These are phyloP conservation scores for Eristalis tenax DNA, from an alignment of 2,888 invertebrate species.

Conservation along the genomic window DNA sequence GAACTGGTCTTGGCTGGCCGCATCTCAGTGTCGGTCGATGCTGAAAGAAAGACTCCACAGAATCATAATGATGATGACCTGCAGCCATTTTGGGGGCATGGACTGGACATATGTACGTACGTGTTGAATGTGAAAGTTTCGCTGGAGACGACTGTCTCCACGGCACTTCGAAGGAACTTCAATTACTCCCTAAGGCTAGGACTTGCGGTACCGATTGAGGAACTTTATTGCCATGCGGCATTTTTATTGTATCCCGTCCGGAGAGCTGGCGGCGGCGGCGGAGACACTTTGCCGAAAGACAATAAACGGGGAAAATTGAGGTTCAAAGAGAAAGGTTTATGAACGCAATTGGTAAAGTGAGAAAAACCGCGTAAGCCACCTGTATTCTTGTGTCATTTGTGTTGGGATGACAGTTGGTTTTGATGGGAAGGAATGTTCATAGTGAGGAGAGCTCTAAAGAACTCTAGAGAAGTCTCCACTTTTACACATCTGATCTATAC, in stretches of 20 bases:
- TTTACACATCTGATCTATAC: too few relatives aligned
- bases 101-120: neutral
- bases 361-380: neutral
- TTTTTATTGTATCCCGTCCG: slow-evolving; percentile 17
- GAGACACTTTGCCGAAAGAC: slow-evolving; percentile 15
- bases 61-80: slow-evolving; percentile 21
- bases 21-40: neutral
- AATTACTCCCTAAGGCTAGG: slow-evolving; percentile 45
- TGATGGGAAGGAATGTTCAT: neutral
- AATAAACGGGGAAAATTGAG: slow-evolving; percentile 36
- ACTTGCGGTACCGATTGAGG: slow-evolving; percentile 29
- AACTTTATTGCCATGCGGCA: slow-evolving; percentile 38
- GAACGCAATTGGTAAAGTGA: neutral
- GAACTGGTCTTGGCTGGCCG: slow-evolving; percentile 9
- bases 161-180: slow-evolving; percentile 11
- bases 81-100: slow-evolving; percentile 27
- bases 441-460: too few relatives aligned
- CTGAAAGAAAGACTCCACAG: neutral
- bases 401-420: neutral
- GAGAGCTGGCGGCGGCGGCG: neutral
- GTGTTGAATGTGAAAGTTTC: slow-evolving; percentile 33
- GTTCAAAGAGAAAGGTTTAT: slow-evolving; percentile 39
- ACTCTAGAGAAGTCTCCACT: too few relatives aligned
- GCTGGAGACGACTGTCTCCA: slow-evolving; percentile 16
- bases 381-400: neutral